Evolutionary conservation across 2,113 vertebrate species (phyloP), one percentile per base, ranked within the genome.

Genomic region (Columba livia): DNA sequence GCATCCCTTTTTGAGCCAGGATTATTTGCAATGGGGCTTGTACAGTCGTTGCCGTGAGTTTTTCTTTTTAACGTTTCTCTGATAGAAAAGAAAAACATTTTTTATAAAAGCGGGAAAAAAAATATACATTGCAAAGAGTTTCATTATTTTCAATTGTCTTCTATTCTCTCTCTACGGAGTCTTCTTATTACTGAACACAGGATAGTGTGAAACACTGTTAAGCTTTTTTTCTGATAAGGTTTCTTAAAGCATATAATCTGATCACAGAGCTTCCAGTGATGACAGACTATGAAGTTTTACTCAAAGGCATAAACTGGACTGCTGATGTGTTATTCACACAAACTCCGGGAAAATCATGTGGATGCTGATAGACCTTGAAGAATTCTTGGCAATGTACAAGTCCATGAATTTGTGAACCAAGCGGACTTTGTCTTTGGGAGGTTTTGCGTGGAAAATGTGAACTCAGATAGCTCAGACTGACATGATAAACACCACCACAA

Each of bases 1-100:
- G 98, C 98, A 88, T 99, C 99, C 26, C 98, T 97, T 97, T 99
- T 99, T 25, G 98, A 97, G 31, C 85, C 85, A 5, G 97, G 93
- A 20, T 98, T 98, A 75, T 93, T 96, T 89, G 96, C 93, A 53
- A 95, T 80, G 11, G 98, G 97, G 94, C 98, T 98, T 67, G 96
- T n/a, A 38, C 95, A 97, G 32, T 97, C 97, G 34, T 26, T 95
- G 48, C 82, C 93, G 38, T 96, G 97, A 19, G 97, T 82, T 75
- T 97, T 97, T 86, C 98, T 98, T 96, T 98, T 99, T 92, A 97
- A 91, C 0, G 84, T 95, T 74, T 99, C 98, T 97, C 99, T 99
- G 95, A 93, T 48, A 95, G 94, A 74, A 96, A 95, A 97, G 87
- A 93, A 95, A 93, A 94, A 94, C 8, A 90, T 62, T 15, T 75